A percentile compares a stretch with the other conserved stretches of the same genome.
phyloP scores from a whole-genome alignment of 2,797 vertebrate genomes.

The Sardinella longiceps region DNA sequence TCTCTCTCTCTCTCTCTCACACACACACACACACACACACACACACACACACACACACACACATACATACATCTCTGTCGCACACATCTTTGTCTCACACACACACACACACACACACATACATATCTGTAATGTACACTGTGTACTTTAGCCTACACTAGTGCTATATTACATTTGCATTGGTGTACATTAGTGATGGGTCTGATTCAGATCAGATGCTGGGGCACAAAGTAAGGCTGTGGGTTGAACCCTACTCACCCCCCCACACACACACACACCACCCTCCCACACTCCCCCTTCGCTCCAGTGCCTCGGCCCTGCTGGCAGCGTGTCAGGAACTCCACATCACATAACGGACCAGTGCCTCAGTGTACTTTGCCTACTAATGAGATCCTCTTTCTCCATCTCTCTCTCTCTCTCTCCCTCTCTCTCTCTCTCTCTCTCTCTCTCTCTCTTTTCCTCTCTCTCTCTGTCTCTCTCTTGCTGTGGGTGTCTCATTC shows the following conservation, averaged over 20 bases:
- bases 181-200: constrained; percentile 34
- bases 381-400: constrained; percentile 51
- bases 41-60: background rate
- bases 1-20: background rate
- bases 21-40: background rate
- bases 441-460: constrained; percentile 27
- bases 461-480: constrained; percentile 10
- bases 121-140: constrained; percentile 46
- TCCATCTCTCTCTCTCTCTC: constrained; percentile 28
- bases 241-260: background rate
- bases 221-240: background rate
- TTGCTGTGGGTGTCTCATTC: background rate
- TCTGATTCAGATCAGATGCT: constrained; percentile 37
- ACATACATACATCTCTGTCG: background rate
- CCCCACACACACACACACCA: background rate
- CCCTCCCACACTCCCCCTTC: no score
- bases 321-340: constrained; percentile 44
- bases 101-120: background rate
- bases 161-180: constrained; percentile 26
- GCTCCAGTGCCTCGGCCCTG: background rate
- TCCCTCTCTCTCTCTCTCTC: background rate
- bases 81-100: no score
- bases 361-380: constrained; percentile 43
- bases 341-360: constrained; percentile 27
- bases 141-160: constrained; percentile 67